Percentiles rank a stretch among this genome's conserved stretches.
These are phyloP conservation scores for Mustelus asterias DNA, from an alignment of 2,113 vertebrate genomes.

Conservation along the genomic window DNA sequence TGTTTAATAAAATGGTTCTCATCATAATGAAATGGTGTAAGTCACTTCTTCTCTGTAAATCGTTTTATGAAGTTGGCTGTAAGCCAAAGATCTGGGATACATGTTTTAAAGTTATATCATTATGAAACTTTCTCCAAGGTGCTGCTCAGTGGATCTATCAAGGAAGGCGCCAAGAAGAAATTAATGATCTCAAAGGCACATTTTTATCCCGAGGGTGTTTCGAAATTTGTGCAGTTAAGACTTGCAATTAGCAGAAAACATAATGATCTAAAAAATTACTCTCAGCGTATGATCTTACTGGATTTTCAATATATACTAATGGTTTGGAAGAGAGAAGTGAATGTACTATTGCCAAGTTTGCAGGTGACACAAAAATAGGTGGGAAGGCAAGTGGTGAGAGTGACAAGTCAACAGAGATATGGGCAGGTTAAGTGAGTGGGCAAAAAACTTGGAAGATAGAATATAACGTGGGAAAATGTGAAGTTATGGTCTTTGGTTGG, in stretches of 20 bases:
- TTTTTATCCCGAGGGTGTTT: background rate
- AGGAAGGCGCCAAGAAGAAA: background rate
- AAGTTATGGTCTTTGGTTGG: no score
- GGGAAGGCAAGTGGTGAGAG: no score
- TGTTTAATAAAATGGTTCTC: constrained; percentile 32
- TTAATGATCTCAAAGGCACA: background rate
- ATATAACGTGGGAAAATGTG: no score
- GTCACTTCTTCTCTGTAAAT: constrained; percentile 11
- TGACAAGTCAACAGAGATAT: no score
- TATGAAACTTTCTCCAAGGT: background rate
- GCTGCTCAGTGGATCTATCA: background rate
- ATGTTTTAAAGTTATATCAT: background rate
- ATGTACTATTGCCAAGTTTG: no score
- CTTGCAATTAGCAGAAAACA: background rate
- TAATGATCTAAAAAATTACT: background rate
- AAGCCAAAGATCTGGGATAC: background rate
- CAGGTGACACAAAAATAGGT: no score
- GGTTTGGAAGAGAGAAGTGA: no score
- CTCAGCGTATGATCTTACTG: background rate
- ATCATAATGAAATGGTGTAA: constrained; percentile 27
- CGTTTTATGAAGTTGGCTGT: constrained; percentile 1
- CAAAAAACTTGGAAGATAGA: no score
- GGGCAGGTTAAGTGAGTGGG: no score
- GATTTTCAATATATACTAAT: no score
- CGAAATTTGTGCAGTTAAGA: constrained; percentile 1